Evolutionary conservation across 2,113 vertebrate species (phyloP), one percentile per base, ranked within the genome.

Genomic region (Empidonax traillii): DNA sequence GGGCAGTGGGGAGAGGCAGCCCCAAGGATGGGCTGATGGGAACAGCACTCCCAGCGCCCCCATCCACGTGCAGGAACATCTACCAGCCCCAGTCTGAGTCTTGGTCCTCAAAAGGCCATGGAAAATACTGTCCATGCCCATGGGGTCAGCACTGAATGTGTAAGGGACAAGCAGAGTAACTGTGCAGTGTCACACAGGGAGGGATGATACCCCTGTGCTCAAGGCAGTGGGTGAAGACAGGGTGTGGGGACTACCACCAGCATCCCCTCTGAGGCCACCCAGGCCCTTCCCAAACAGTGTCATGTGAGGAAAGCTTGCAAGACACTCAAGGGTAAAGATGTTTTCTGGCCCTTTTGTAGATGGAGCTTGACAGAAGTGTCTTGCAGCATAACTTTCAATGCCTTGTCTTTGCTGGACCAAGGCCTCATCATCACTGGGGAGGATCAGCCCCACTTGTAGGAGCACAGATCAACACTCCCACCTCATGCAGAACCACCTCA

Each of bases 51-150:
- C 61, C 69, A 49, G 44, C 31, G 11, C 56, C 62, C 58, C 39
- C 17, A 59, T 7, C 9, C 0, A 2, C 7, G 9, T 71, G 24
- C 47, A 44, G 41, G 66, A 51, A 55, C 43, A 35, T 25, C 62
- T 83, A 30, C 62, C 75, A 43, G 39, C n/a, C 76, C 58, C 37
- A 2, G 8, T 14, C 47, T 30, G 52, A 44, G 27, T 18, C 33
- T 10, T 12, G 43, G 28, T 25, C 8, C 46, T 25, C 73, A 43
- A 30, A 43, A 43, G 35, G 72, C 44, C 28, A 1, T 10, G 18
- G 63, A 33, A 55, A 43, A 8, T 18, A 28, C 37, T 5, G 3
- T 18, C 14, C 0, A 0, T 22, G 28, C 7, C 53, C 72, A n/a
- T 0, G 0, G 67, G 24, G 19, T 31, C 35, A 46, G 14, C 49